A percentile compares a stretch with the other conserved stretches of the same genome.
Conservation (phyloP, 2,888 invertebrate genomes). For the Tryphoninae sp. region DNA sequence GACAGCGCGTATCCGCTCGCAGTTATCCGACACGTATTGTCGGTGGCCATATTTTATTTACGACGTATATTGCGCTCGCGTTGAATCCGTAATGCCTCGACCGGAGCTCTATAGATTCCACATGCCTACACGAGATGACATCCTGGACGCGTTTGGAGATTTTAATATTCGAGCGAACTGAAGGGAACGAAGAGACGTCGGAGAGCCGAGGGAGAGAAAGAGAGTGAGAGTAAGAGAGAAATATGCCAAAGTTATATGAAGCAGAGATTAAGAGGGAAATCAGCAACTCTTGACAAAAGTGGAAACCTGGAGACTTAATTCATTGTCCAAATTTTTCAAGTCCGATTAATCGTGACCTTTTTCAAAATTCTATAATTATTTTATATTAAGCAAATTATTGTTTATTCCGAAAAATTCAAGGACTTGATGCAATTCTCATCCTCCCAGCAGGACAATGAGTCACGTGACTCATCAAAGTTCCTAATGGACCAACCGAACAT, state of each 20-base stretch:
- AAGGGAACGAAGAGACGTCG: neutral
- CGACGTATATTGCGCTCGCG: conserved; percentile 67
- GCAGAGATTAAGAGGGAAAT: too few species aligned
- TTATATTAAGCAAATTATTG: too few species aligned
- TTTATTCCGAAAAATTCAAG: neutral
- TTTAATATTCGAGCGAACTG: conserved; percentile 54
- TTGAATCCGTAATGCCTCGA: conserved; percentile 65
- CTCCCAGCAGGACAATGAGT: conserved; percentile 11
- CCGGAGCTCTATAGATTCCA: conserved; percentile 44
- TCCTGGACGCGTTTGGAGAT: conserved; percentile 33
- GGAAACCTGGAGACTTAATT: too few species aligned
- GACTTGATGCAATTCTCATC: neutral
- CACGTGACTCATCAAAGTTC: conserved; percentile 23
- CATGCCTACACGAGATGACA: conserved; percentile 39
- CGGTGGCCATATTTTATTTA: conserved; percentile 70
- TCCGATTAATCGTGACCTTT: neutral
- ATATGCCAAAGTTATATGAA: conserved; percentile 14
- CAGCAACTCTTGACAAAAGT: too few species aligned
- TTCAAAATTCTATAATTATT: neutral
- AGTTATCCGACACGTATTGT: conserved; percentile 71
- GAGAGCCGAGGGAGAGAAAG: neutral
- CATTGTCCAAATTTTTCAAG: too few species aligned
- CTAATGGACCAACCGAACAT: conserved; percentile 25
- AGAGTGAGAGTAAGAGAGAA: neutral
- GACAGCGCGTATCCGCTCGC: conserved; percentile 50